Evolutionary conservation across 2,113 vertebrate species (phyloP).

Genomic region (Rostratula benghalensis): DNA sequence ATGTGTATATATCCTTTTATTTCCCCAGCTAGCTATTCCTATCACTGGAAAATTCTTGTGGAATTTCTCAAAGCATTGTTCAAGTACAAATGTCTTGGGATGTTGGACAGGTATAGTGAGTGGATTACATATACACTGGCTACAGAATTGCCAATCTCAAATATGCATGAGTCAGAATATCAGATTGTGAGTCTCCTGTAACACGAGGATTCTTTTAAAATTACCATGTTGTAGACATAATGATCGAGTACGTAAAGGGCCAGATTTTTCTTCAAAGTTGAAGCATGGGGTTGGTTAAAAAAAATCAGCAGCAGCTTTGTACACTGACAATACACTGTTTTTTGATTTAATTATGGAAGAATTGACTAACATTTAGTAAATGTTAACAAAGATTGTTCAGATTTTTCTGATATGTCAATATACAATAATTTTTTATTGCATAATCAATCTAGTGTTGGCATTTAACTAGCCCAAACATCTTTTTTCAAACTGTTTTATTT

Average conservation of each 20-base stretch:
- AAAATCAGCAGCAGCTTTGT: neutral
- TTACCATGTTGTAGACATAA: neutral
- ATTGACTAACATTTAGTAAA: neutral
- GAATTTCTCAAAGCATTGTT: neutral
- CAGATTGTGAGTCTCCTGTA: neutral
- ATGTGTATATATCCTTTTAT: neutral
- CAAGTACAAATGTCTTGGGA: neutral
- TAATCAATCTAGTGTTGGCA: neutral
- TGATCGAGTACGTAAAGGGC: neutral
- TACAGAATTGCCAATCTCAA: neutral
- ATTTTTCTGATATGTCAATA: neutral
- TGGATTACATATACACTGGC: neutral
- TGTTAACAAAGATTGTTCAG: neutral
- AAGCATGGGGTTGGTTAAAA: neutral
- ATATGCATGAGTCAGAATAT: neutral
- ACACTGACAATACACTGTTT: neutral
- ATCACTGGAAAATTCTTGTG: neutral
- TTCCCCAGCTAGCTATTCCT: neutral
- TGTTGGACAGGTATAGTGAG: neutral
- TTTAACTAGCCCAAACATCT: neutral
- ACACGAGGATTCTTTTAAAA: neutral
- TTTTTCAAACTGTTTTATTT: neutral
- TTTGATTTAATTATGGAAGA: neutral
- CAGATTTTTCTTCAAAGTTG: neutral
- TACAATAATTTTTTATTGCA: neutral